Evolutionary conservation across 2,888 invertebrate species (phyloP), one percentile per base, ranked within the genome.

Genomic region (Heliconius cydno): DNA sequence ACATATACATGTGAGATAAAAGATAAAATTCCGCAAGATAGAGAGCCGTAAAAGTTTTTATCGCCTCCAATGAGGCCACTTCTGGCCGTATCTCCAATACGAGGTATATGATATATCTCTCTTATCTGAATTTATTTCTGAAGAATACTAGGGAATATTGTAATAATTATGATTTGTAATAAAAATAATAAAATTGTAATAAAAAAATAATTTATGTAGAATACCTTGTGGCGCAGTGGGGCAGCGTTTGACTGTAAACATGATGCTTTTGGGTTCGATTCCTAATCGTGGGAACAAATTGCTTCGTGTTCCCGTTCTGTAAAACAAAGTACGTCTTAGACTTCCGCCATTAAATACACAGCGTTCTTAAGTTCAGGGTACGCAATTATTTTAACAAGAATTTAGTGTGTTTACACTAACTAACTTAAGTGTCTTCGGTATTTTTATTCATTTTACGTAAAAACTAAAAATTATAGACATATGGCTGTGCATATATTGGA

Each of bases 51-150:
- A 78, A 81, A 34, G 22, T 25, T 81, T 81, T 81, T 81, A 81
- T 81, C 81, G 30, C 34, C 78, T 78, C 28, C 75, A 76, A 74
- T 63, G 80, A 78, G 81, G 79, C 77, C 81, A 68, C 76, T 71
- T n/a, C n/a, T n/a, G n/a, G n/a, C n/a, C n/a, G n/a, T n/a, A n/a
- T n/a, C n/a, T n/a, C n/a, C n/a, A 80, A 81, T 81, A 81, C 67
- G 71, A 60, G 15, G 60, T 52, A 67, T n/a, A 71, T 57, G 68
- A 79, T 68, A 38, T 72, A 72, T 78, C 67, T 30, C 66, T 78
- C 57, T 80, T 78, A 78, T 76, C 71, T 75, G 3, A 65, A 65
- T 41, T 41, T 19, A 60, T 12, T 65, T 46, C 25, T 28, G 41
- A 75, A 34, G 13, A 28, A 75, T 41, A 22, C 28, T 25, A 19